Base-by-base conservation (phyloP, 1,140 invertebrate genomes). In the Dermatophagoides farinae region DNA sequence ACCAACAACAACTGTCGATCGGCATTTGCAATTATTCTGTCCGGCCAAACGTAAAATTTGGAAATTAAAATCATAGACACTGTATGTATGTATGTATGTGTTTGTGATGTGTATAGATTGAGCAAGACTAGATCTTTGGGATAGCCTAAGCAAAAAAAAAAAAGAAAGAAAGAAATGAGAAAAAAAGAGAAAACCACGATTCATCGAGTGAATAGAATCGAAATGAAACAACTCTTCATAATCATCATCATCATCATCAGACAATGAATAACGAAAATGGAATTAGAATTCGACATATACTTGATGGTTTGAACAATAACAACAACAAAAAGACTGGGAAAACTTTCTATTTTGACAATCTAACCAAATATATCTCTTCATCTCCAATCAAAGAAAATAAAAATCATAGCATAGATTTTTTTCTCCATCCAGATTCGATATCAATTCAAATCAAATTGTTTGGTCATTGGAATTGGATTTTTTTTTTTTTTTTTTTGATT, bases 1-100 rank as follows among this genome's bases (percentile, higher is more conserved):
- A n/a, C 41, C 10, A 43, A n/a, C 41, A 43, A 43, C n/a, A 11
- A n/a, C 41, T 11, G 10, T 43, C n/a, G 41, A n/a, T 14, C 14
- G 53, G 58, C 43, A 60, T 47, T 60, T 47, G 58, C 58, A 60
- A 60, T 60, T 60, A 60, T 47, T 9, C 43, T 60, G 58, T 60
- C 58, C 58, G 58, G 58, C 44, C 50, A 60, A 47, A 60, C 58
- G 58, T 46, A 60, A 60, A 60, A 60, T 60, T 31, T 47, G 41
- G 58, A 60, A 60, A 60, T 60, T 60, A 47, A n/a, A 47, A 58
- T 58, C 51, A 31, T 16, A n/a, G 1, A n/a, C 25, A 31, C 31
- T 31, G 31, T 31, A 31, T 31, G 31, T 31, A 31, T 31, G n/a
- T n/a, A n/a, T n/a, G n/a, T n/a, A n/a, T n/a, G n/a, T n/a, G n/a